Evolutionary conservation across 2,888 invertebrate genomes (phyloP).

Genomic region (Drosophila macrospina): DNA sequence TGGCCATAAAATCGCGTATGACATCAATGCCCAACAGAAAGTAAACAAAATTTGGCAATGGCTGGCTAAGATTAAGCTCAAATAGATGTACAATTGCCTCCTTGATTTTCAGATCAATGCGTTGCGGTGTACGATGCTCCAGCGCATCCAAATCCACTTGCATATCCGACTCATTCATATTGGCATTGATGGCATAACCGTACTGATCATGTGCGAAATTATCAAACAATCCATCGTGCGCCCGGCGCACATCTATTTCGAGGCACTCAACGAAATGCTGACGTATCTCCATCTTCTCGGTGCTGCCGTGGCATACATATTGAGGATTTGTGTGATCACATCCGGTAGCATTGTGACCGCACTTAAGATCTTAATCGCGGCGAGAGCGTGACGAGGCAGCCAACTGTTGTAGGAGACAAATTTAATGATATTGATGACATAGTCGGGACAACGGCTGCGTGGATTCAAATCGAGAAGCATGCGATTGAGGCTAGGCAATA

Average conservation of each 20-base stretch:
- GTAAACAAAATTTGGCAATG: constrained; percentile 94
- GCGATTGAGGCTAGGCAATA: constrained; percentile 92
- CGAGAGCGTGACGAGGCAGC: constrained; percentile 89
- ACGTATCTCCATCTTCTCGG: constrained; percentile 87
- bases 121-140: constrained; percentile 41
- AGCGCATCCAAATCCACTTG: constrained; percentile 9
- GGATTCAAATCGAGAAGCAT: constrained; percentile 92
- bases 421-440: constrained; percentile 91
- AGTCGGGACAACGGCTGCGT: constrained; percentile 91
- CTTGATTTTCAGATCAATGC: constrained; percentile 83
- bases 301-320: constrained; percentile 90
- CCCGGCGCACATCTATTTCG: constrained; percentile 86
- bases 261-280: constrained; percentile 95
- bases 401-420: constrained; percentile 89
- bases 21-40: constrained; percentile 95
- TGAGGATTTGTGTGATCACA: constrained; percentile 90
- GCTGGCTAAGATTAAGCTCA: constrained; percentile 91
- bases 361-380: constrained; percentile 90
- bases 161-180: neutral
- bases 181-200: neutral
- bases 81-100: constrained; percentile 91
- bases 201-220: constrained; percentile 19
- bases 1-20: constrained; percentile 90
- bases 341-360: constrained; percentile 89
- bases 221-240: constrained; percentile 20